Conservation (phyloP, 1,140 invertebrate species). For the Eumaeus atala region DNA sequence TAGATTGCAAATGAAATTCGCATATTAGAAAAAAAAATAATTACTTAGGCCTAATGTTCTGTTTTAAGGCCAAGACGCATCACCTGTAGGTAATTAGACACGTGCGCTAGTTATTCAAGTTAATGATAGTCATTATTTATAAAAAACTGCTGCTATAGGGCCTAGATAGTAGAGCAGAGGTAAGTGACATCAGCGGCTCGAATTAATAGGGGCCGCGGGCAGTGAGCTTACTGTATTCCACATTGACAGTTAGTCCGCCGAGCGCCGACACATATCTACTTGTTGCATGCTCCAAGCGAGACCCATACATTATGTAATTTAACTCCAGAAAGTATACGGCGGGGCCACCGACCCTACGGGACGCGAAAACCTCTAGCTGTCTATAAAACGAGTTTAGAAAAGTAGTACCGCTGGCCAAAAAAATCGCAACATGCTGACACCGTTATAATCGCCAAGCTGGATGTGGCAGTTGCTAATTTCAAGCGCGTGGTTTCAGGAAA, state of each 20-base stretch:
- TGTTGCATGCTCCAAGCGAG: conserved; percentile 71
- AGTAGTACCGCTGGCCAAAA: conserved; percentile 75
- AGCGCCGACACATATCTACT: conserved; percentile 74
- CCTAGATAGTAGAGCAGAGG: conserved; percentile 69
- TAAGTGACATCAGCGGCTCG: conserved; percentile 73
- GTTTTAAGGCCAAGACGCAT: conserved; percentile 2
- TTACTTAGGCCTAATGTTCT: not conserved
- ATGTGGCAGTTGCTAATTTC: conserved; percentile 70
- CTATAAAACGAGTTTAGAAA: conserved; percentile 75
- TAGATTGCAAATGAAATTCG: conserved; percentile 35
- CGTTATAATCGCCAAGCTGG: conserved; percentile 75
- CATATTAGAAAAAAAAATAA: conserved; percentile 28
- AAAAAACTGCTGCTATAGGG: conserved; percentile 72
- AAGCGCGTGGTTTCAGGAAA: conserved; percentile 61
- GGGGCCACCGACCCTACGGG: conserved; percentile 72
- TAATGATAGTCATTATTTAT: conserved; percentile 59
- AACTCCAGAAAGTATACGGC: conserved; percentile 64
- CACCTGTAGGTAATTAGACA: conserved; percentile 44
- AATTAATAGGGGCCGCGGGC: conserved; percentile 73
- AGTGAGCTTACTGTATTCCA: conserved; percentile 72
- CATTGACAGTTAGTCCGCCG: conserved; percentile 74
- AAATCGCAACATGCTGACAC: conserved; percentile 75
- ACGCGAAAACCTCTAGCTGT: conserved; percentile 73
- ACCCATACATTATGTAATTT: conserved; percentile 75
- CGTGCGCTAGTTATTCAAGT: conserved; percentile 60